Conservation (phyloP, 2,113 vertebrate genomes). For the Onychorhynchus coronatus region DNA sequence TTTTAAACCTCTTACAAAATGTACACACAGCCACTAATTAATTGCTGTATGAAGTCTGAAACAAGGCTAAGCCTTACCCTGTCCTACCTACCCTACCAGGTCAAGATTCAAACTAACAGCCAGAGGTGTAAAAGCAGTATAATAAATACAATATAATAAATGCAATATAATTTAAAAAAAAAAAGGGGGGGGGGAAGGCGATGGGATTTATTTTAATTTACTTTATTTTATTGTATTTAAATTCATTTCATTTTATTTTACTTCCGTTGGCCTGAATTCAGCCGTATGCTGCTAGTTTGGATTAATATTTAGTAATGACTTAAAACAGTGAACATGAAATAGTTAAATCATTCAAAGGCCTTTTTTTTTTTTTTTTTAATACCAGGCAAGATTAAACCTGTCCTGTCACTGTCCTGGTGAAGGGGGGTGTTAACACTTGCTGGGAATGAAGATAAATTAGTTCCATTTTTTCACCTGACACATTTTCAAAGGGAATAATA, state of each 20-base stretch:
- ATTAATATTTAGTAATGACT: neutral
- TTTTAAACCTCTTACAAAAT: neutral
- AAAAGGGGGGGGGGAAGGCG: neutral
- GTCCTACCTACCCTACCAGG: neutral
- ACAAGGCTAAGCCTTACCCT: neutral
- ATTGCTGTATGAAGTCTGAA: neutral
- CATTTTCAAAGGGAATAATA: neutral
- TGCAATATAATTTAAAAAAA: too few relatives aligned
- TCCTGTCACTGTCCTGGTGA: neutral
- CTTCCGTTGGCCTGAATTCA: constrained; percentile 38
- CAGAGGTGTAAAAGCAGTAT: neutral
- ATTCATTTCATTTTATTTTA: neutral
- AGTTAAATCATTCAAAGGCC: neutral
- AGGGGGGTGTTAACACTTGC: neutral
- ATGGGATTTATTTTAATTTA: neutral
- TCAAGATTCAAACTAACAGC: neutral
- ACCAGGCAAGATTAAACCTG: neutral
- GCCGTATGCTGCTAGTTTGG: neutral
- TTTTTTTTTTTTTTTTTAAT: neutral
- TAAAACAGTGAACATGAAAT: neutral
- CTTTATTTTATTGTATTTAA: neutral
- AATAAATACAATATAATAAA: neutral
- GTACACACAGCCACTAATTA: neutral
- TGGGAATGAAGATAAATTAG: neutral
- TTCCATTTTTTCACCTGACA: neutral